Evolutionary conservation across 2,888 invertebrate genomes (phyloP), one percentile per base, ranked within the genome.

Genomic region (Cephus sareptanus): DNA sequence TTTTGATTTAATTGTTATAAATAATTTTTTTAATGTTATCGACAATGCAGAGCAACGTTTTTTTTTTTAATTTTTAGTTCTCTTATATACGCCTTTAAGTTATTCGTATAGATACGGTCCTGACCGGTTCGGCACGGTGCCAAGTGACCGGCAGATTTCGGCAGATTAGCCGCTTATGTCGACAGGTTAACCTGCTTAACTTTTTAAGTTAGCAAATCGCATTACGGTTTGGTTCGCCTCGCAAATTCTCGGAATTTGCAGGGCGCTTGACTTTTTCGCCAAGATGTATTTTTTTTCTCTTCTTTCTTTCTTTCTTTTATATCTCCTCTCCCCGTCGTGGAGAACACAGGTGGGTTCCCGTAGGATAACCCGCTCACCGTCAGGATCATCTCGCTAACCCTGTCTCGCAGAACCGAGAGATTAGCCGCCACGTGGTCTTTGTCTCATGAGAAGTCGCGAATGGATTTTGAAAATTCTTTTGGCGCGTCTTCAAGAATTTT

Each of bases 121-220:
- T 56, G 40, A 56, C 40, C 40, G 23, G 23, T 56, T 56, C 69
- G 76, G 76, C 68, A 70, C 71, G 68, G 33, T 35, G 69, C 78
- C 77, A 75, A 83, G 79, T 79, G 79, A 81, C 79, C 80, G 80
- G 69, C 77, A n/a, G 83, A 82, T 85, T 84, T 81, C 73, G 35
- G 37, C 77, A 80, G 79, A 84, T 83, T 81, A 85, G 80, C 82
- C 82, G 83, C 81, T 84, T 81, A 81, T 82, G 82, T 80, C 81
- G 84, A 81, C 85, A 82, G 84, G 84, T 83, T 84, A 83, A 78
- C 82, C 81, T 83, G 83, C 86, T 88, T 87, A 87, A 87, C 88
- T 87, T 87, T 86, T 83, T 86, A 86, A 87, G 84, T 85, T 84
- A 31, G 74, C 76, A 85, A 88, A 87, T 88, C 88, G 86, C 85